These are phyloP conservation scores for Rhorus exstirpatorius DNA, from an alignment of 2,888 invertebrate genomes.

Conservation along the genomic window DNA sequence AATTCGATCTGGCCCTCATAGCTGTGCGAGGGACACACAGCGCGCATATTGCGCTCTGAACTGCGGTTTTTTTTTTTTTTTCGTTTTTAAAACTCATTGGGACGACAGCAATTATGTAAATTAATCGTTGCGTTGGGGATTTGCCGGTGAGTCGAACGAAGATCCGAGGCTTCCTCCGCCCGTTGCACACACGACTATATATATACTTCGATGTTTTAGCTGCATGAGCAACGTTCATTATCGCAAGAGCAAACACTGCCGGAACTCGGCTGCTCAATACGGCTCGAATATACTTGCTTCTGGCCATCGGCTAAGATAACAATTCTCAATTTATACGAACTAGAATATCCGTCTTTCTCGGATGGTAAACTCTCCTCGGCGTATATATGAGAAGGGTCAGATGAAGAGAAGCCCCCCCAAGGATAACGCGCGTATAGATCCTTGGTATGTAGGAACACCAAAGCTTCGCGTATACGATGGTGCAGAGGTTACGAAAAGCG, in stretches of 20 bases:
- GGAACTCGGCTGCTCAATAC: slow-evolving; percentile 1
- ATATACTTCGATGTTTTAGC: slow-evolving; percentile 20
- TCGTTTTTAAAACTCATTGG: slow-evolving; percentile 25
- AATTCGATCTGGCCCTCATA: slow-evolving; percentile 86
- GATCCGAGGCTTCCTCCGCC: slow-evolving; percentile 62
- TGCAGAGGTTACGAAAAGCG: slow-evolving; percentile 57
- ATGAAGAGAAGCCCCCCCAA: background rate
- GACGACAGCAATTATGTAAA: slow-evolving; percentile 54
- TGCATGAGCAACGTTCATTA: slow-evolving; percentile 1
- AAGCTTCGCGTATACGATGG: slow-evolving; percentile 6
- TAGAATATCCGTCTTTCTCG: background rate
- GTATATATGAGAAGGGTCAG: slow-evolving; percentile 27
- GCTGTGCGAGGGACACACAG: slow-evolving; percentile 78
- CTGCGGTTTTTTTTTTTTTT: slow-evolving; percentile 5
- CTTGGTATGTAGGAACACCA: slow-evolving; percentile 25
- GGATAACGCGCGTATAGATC: slow-evolving; percentile 39
- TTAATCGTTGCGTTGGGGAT: slow-evolving; percentile 46
- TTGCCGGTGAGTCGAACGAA: slow-evolving; percentile 61
- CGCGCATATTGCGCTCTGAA: slow-evolving; percentile 65
- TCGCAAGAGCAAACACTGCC: slow-evolving; percentile 19
- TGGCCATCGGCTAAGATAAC: slow-evolving; percentile 9
- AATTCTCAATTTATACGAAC: too few species aligned
- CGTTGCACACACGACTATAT: slow-evolving; percentile 46
- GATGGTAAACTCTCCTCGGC: slow-evolving; percentile 1
- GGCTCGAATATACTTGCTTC: background rate